Base-by-base conservation (phyloP, 2,113 vertebrate genomes). In the Psilopogon haemacephalus region DNA sequence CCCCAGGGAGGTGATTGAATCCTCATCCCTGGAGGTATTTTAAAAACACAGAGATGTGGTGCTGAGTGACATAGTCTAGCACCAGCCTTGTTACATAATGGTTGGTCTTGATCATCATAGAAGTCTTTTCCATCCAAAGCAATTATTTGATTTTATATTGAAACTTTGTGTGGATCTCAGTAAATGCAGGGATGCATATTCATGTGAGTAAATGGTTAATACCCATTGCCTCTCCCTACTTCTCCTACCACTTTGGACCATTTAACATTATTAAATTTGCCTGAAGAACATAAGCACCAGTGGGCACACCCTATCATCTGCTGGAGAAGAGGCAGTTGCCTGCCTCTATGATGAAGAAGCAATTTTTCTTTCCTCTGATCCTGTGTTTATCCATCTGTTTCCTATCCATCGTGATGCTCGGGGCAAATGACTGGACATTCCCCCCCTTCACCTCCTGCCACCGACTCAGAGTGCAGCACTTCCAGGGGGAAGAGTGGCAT, bases 231-330 rank as follows among this genome's bases (percentile, higher is more conserved):
- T 58, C 21, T 7, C 18, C 10, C 17, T 62, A 3, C 24, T 69
- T 63, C 42, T 85, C 3, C 54, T 62, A 2, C 42, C 37, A 12
- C 20, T 3, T n/a, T 38, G 23, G 11, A 30, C 20, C 18, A 11
- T 46, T 63, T 69, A 54, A 75, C 1, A 0, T 44, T 35, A 33
- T 5, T 69, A 54, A 52, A 52, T 26, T 56, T 90, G 44, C 15
- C 52, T 3, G 1, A 20, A 50, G 52, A 88, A 46, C 20, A 60
- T 60, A 42, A 75, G 79, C 59, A 15, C 1, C 21, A 56, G 40
- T 0, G 1, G 20, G 28, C 0, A 0, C n/a, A 75, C 40, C 3
- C 6, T 86, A 0, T 6, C 44, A 84, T 48, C 62, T 94, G 65
- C 38, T 87, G n/a, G 38, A 76, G 33, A 88, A 14, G 8, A 44